These are phyloP conservation scores for Magallana angulata DNA, from an alignment of 1,140 invertebrate species.

Conservation along the genomic window DNA sequence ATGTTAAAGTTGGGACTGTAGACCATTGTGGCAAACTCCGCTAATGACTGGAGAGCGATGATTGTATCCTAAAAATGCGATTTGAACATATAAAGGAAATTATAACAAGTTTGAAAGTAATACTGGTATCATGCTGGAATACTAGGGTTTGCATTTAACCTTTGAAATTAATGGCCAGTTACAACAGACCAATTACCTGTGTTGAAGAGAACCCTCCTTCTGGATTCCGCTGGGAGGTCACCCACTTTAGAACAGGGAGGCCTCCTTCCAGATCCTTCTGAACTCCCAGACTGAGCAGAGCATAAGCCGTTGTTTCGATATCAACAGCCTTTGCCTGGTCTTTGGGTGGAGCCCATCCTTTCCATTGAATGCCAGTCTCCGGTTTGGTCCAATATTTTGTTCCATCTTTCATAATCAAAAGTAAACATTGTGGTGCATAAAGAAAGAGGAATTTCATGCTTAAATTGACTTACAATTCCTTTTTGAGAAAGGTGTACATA, in stretches of 20 bases:
- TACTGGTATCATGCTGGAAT: too few relatives aligned
- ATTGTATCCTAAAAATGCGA: slow-evolving; percentile 80
- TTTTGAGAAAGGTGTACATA: neutral
- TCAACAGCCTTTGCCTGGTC: slow-evolving; percentile 78
- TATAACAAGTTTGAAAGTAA: too few relatives aligned
- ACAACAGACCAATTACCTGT: slow-evolving; percentile 60
- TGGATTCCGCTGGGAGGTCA: slow-evolving; percentile 88
- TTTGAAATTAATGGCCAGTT: too few relatives aligned
- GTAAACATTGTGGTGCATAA: neutral
- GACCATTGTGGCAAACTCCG: slow-evolving; percentile 71
- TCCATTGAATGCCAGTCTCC: neutral
- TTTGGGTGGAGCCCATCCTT: slow-evolving; percentile 45
- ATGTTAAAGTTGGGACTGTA: slow-evolving; percentile 66
- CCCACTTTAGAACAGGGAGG: slow-evolving; percentile 90
- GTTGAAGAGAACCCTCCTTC: slow-evolving; percentile 91
- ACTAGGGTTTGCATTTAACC: too few relatives aligned
- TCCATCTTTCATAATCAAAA: slow-evolving; percentile 80
- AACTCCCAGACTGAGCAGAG: slow-evolving; percentile 83
- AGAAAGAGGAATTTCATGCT: slow-evolving; percentile 29
- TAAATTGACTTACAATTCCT: neutral
- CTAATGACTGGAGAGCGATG: slow-evolving; percentile 79
- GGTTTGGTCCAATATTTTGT: slow-evolving; percentile 86
- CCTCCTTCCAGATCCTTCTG: slow-evolving; percentile 75
- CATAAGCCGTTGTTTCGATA: slow-evolving; percentile 92
- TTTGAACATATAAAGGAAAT: neutral